These are phyloP conservation scores for Pungitius pungitius DNA, from an alignment of 2,113 vertebrate genomes.

Conservation along the genomic window DNA sequence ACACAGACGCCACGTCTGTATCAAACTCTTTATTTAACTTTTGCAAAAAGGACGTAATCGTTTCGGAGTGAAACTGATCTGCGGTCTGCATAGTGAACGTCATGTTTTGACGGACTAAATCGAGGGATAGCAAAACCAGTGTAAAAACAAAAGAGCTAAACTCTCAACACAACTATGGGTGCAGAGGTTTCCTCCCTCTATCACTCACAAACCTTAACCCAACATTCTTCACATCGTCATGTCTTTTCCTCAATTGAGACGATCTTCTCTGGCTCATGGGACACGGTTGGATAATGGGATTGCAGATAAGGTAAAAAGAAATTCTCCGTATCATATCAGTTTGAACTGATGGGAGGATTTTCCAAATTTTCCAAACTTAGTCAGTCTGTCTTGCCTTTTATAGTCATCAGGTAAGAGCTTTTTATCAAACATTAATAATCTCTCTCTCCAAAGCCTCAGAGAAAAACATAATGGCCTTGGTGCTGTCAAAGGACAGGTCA, in stretches of 20 bases:
- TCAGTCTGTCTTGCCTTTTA: constrained; percentile 35
- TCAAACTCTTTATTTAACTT: too few species aligned
- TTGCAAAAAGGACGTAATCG: not conserved
- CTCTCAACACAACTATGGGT: constrained; percentile 10
- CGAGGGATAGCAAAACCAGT: not conserved
- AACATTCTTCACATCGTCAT: constrained; percentile 23
- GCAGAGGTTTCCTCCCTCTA: not conserved
- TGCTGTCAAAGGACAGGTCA: constrained; percentile 34
- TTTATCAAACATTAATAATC: not conserved
- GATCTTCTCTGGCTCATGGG: constrained; percentile 19
- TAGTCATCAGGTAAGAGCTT: constrained; percentile 58
- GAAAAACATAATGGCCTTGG: not conserved
- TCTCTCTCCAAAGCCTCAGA: not conserved
- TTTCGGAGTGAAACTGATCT: not conserved
- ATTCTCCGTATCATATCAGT: constrained; percentile 65
- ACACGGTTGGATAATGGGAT: constrained; percentile 48
- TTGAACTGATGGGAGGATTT: constrained; percentile 57
- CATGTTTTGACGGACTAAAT: not conserved
- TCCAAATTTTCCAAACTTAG: constrained; percentile 36
- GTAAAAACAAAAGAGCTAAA: constrained; percentile 1
- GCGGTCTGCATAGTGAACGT: not conserved
- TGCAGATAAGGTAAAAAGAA: constrained; percentile 66
- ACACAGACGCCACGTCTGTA: not conserved
- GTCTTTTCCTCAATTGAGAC: constrained; percentile 13
- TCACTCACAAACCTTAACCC: not conserved